Evolutionary conservation across 2,113 vertebrate species (phyloP), one percentile per base, ranked within the genome.

Genomic region (Brachirus orientalis): DNA sequence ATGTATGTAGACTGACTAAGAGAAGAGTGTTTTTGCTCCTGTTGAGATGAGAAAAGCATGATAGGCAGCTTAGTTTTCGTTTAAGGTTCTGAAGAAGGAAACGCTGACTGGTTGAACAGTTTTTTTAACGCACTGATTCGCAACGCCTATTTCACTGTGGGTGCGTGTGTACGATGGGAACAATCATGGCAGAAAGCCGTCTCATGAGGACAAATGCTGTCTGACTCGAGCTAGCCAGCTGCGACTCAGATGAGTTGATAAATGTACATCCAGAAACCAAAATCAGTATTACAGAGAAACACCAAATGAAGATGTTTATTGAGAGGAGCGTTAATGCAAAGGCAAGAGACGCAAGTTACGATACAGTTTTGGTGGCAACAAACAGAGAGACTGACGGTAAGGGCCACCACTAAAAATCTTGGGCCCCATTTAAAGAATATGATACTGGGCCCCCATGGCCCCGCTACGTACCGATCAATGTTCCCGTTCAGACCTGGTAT

Each of bases 1-100:
- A 68, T 85, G 82, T 83, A 72, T 77, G 86, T 74, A 71, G 69
- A 64, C 54, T 14, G 61, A 75, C 70, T 65, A 69, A 67, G 58
- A 83, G 78, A 78, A 44, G 67, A 83, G 81, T 66, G 62, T 58
- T 50, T 44, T 58, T 18, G 33, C 28, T 58, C 64, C 38, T 52
- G 64, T 60, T 57, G 28, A 75, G 50, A 35, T 51, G 67, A 51
- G 57, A 55, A 60, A 68, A 69, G 73, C 10, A 59, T 72, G 75
- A 66, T 11, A 44, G 28, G 52, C 58, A 20, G 16, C 35, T 54
- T 35, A 18, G 53, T 48, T 70, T 52, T 64, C 36, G n/a, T 35
- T 54, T 54, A 10, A 57, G 22, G 17, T 66, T 46, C 61, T 55
- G 65, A 48, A 60, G 51, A 3, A 36, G 52, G 53, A 33, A 40